phyloP scores from a whole-genome alignment of 2,888 invertebrate species.

The Cyrtodaria siliqua region DNA sequence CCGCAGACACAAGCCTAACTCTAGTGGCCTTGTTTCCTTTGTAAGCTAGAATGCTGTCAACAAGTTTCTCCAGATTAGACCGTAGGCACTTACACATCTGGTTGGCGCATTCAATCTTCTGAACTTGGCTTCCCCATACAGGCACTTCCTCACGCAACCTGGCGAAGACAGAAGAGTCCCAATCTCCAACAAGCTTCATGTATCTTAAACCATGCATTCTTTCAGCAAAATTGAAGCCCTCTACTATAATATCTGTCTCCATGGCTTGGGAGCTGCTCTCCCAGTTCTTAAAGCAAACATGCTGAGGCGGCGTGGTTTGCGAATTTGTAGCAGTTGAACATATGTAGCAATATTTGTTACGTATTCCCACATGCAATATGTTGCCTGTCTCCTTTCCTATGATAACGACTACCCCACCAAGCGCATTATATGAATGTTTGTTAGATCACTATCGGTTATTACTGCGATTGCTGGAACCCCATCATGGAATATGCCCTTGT shows the following conservation, averaged over 20 bases:
- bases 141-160: conserved; percentile 11
- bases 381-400: conserved; percentile 50
- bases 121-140: conserved; percentile 26
- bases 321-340: conserved; percentile 33
- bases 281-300: conserved; percentile 59
- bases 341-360: conserved; percentile 59
- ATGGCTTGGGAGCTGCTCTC: conserved; percentile 40
- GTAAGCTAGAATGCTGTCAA: conserved; percentile 22
- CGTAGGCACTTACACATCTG: conserved; percentile 38
- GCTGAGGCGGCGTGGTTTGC: conserved; percentile 3
- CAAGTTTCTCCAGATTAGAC: conserved; percentile 35
- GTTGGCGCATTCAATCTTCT: conserved; percentile 49
- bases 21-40: conserved; percentile 35
- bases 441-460: conserved; percentile 54
- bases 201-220: conserved; percentile 27
- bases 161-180: conserved; percentile 48
- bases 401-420: conserved; percentile 63
- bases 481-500: conserved; percentile 37
- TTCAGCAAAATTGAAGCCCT: conserved; percentile 56
- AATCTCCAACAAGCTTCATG: conserved; percentile 20
- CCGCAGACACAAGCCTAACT: too few species aligned
- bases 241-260: conserved; percentile 51
- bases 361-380: conserved; percentile 59
- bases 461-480: conserved; percentile 59
- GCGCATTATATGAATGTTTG: conserved; percentile 62